Evolutionary conservation across 2,113 vertebrate species (phyloP).

Genomic region (Capreolus pygargus): DNA sequence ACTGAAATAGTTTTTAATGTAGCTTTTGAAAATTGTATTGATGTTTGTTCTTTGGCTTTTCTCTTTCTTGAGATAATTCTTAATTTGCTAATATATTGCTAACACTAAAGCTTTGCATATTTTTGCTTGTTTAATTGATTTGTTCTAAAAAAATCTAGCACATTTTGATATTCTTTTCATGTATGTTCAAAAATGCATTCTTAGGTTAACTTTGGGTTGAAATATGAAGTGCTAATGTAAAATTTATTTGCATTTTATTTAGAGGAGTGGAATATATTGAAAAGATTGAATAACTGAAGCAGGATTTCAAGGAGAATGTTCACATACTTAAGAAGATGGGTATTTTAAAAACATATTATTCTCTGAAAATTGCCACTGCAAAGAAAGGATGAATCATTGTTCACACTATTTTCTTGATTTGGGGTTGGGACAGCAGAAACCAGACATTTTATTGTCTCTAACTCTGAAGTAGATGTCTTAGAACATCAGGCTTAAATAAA

Average conservation of each 20-base stretch:
- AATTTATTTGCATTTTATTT: conserved; percentile 27
- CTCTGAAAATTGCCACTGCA: background rate
- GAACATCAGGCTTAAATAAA: background rate
- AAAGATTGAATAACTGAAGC: background rate
- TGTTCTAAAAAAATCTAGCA: background rate
- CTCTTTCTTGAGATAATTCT: conserved; percentile 26
- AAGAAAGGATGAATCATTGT: background rate
- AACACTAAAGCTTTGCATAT: conserved; percentile 7
- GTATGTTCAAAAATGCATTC: background rate
- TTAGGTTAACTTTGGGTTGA: conserved; percentile 5
- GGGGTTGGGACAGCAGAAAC: background rate
- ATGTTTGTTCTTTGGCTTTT: conserved; percentile 42
- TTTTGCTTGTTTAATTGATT: conserved; percentile 48
- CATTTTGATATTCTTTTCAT: background rate
- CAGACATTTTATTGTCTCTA: background rate
- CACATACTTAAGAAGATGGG: background rate
- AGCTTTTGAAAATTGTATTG: background rate
- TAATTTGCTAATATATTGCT: conserved; percentile 45
- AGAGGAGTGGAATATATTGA: background rate
- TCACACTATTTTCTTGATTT: background rate
- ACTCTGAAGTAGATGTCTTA: background rate
- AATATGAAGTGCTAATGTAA: background rate
- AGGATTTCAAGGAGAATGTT: background rate
- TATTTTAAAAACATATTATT: background rate
- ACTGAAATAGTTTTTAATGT: conserved; percentile 14